Conservation (phyloP, 2,113 vertebrate genomes). For the Epinephelus lanceolatus region DNA sequence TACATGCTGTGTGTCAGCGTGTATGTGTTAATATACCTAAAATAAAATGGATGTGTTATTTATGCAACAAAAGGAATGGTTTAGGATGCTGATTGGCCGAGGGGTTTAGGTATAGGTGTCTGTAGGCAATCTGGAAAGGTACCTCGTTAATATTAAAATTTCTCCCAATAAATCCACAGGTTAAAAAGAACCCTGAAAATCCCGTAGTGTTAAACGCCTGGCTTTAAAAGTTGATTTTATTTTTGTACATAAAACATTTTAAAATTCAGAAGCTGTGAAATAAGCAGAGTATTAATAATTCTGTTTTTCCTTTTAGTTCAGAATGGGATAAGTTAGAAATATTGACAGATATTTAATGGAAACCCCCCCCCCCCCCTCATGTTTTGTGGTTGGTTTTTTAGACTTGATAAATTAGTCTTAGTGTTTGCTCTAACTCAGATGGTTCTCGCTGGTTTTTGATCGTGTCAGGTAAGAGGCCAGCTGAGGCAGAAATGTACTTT, state of each 20-base stretch:
- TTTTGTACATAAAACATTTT: constrained; percentile 34
- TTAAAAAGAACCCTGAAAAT: constrained; percentile 8
- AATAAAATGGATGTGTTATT: constrained; percentile 2
- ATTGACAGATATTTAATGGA: neutral
- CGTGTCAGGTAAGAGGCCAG: neutral
- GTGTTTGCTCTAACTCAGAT: constrained; percentile 38
- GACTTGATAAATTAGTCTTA: neutral
- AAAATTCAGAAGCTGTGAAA: neutral
- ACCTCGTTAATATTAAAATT: constrained; percentile 15
- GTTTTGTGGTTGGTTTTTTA: constrained; percentile 17
- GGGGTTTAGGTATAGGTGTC: neutral
- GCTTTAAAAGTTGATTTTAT: constrained; percentile 33
- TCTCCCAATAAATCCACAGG: neutral
- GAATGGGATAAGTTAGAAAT: neutral
- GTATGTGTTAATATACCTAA: neutral
- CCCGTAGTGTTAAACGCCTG: constrained; percentile 5
- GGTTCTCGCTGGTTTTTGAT: constrained; percentile 31
- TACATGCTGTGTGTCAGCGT: constrained; percentile 17
- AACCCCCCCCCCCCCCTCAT: no score
- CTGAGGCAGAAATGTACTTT: constrained; percentile 11
- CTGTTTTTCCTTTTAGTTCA: neutral
- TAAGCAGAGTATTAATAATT: neutral
- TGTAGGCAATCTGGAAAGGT: constrained; percentile 3
- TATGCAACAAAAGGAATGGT: constrained; percentile 18
- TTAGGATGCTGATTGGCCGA: neutral